These are phyloP conservation scores for Eleutherodactylus coqui DNA, from an alignment of 2,797 vertebrate genomes.

Conservation along the genomic window DNA sequence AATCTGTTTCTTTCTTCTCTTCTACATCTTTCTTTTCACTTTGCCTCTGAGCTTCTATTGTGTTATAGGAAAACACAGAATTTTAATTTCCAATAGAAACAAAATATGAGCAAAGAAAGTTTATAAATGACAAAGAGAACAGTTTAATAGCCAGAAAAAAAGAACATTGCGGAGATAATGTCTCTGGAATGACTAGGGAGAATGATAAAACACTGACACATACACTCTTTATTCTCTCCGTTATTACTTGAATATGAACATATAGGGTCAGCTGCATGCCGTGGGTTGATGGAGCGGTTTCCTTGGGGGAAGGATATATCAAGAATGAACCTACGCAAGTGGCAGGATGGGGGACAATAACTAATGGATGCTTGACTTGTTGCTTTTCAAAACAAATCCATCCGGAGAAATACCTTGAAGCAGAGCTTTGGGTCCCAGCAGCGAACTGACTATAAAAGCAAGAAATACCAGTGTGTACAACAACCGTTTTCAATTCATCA, in stretches of 20 bases:
- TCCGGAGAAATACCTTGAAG: slow-evolving; percentile 43
- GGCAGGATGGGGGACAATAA: slow-evolving; percentile 4
- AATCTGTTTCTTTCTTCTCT: background rate
- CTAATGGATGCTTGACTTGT: slow-evolving; percentile 33
- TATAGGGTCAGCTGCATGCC: slow-evolving; percentile 7
- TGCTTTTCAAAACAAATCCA: slow-evolving; percentile 45
- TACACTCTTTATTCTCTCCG: background rate
- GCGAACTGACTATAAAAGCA: slow-evolving; percentile 3
- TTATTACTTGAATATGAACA: slow-evolving; percentile 21
- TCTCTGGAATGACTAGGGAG: slow-evolving; percentile 4
- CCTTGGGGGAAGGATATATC: slow-evolving; percentile 1
- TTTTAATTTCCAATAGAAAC: background rate
- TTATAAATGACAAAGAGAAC: slow-evolving; percentile 2
- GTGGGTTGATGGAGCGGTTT: background rate
- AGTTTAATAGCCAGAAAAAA: slow-evolving; percentile 9
- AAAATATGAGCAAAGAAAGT: background rate
- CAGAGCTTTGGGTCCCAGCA: slow-evolving; percentile 8
- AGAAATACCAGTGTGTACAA: slow-evolving; percentile 17
- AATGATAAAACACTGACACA: background rate
- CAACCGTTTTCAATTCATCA: background rate
- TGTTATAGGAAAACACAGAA: background rate
- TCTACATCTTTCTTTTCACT: background rate
- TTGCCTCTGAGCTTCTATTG: background rate
- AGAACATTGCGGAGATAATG: slow-evolving; percentile 28
- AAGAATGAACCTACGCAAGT: slow-evolving; percentile 12